A percentile compares a stretch with the other conserved stretches of the same genome.
These are phyloP conservation scores for Lithophane semibrunnea DNA, from an alignment of 2,888 invertebrate species.

Conservation along the genomic window DNA sequence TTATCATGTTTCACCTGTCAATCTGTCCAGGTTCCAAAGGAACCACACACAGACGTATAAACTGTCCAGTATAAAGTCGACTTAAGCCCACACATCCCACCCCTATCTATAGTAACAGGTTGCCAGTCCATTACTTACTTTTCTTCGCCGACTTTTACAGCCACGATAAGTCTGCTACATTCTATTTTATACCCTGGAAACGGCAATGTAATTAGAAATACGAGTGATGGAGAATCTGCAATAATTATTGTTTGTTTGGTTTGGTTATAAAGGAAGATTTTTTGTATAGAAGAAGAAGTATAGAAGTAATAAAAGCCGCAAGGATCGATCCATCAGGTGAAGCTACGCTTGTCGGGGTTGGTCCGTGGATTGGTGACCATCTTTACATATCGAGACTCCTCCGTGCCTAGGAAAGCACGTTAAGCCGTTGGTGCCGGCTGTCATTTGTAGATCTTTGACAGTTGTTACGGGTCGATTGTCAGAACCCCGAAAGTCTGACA, in stretches of 20 bases:
- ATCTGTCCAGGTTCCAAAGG: neutral
- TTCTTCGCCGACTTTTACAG: conserved; percentile 50
- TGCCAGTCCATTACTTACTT: conserved; percentile 50
- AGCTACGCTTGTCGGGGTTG: too few relatives aligned
- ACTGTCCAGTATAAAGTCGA: conserved; percentile 18
- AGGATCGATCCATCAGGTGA: too few relatives aligned
- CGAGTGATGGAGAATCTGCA: neutral
- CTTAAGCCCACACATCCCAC: conserved; percentile 10
- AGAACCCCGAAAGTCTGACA: too few relatives aligned
- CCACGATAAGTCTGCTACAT: conserved; percentile 43
- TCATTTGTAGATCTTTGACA: too few relatives aligned
- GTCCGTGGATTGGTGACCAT: too few relatives aligned
- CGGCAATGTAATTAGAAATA: conserved; percentile 33
- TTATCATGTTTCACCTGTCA: neutral
- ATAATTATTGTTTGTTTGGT: neutral
- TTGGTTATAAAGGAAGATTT: neutral
- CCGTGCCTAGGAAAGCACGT: too few relatives aligned
- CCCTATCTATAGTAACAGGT: conserved; percentile 33
- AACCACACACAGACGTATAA: neutral
- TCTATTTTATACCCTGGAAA: conserved; percentile 23
- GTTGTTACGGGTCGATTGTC: too few relatives aligned
- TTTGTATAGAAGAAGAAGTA: too few relatives aligned
- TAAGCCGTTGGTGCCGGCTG: too few relatives aligned
- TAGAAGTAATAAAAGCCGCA: too few relatives aligned
- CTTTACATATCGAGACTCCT: too few relatives aligned